phyloP scores from a whole-genome alignment of 2,797 vertebrate genomes.

The Rhodeus uyekii region DNA sequence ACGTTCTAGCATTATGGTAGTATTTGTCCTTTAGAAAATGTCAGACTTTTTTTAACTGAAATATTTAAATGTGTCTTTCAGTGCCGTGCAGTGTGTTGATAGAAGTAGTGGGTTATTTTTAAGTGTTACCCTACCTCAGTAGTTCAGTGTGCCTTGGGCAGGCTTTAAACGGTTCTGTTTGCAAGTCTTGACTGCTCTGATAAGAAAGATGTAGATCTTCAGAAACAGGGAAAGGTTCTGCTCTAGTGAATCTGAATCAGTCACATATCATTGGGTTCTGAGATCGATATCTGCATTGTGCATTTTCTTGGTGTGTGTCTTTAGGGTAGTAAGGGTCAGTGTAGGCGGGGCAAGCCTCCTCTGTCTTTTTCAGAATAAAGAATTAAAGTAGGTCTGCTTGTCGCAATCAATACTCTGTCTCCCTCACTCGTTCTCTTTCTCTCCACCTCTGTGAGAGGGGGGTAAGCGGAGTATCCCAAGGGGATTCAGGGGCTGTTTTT shows the following conservation, averaged over 20 bases:
- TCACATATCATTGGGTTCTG: neutral
- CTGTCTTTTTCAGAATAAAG: neutral
- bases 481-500: neutral
- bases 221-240: slow-evolving; percentile 5
- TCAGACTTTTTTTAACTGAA: neutral
- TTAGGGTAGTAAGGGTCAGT: neutral
- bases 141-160: slow-evolving; percentile 6
- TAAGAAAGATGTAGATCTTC: slow-evolving; percentile 4
- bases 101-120: neutral
- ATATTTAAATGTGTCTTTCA: neutral
- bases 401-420: neutral
- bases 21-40: neutral
- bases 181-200: neutral
- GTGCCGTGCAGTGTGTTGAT: neutral
- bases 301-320: slow-evolving; percentile 6
- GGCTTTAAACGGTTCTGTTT: slow-evolving; percentile 4
- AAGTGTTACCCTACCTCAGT: neutral
- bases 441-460: slow-evolving; percentile 10
- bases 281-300: neutral
- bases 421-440: neutral
- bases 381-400: slow-evolving; percentile 15
- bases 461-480: slow-evolving; percentile 21
- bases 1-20: neutral
- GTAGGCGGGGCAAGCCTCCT: neutral
- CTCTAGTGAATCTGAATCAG: neutral